Evolutionary conservation across 1,140 invertebrate genomes (phyloP).

Genomic region (Nylanderia fulva): DNA sequence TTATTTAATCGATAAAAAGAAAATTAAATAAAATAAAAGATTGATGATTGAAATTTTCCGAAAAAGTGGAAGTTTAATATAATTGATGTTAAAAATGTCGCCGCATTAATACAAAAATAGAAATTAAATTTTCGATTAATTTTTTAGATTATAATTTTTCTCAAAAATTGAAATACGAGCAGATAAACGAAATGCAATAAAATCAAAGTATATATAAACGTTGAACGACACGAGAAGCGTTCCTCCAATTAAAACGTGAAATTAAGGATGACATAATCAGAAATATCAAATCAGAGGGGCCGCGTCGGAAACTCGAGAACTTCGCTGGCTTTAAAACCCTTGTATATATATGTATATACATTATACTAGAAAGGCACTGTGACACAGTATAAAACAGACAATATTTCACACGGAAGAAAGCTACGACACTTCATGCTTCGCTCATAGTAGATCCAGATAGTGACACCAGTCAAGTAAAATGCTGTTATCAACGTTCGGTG

Average conservation of each 20-base stretch:
- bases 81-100: neutral
- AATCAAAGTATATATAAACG: neutral
- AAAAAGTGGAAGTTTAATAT: neutral
- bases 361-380: neutral
- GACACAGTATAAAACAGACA: slow-evolving; percentile 10
- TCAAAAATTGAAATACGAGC: slow-evolving; percentile 7
- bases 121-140: neutral
- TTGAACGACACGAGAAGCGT: neutral
- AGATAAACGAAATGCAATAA: neutral
- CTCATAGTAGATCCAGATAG: slow-evolving; percentile 16
- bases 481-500: slow-evolving; percentile 38
- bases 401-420: slow-evolving; percentile 7
- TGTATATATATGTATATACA: neutral
- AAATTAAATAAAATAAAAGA: neutral
- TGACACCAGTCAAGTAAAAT: slow-evolving; percentile 35
- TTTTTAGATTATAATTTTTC: neutral
- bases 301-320: neutral
- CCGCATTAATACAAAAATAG: neutral
- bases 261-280: slow-evolving; percentile 39
- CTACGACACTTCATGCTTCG: slow-evolving; percentile 31
- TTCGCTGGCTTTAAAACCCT: neutral
- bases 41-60: slow-evolving; percentile 5
- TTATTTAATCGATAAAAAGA: slow-evolving; percentile 48
- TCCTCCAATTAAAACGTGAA: slow-evolving; percentile 31
- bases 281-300: slow-evolving; percentile 39